A percentile compares a stretch with the other conserved stretches of the same genome.
These are phyloP conservation scores for Trisateles emortualis DNA, from an alignment of 2,888 invertebrate species.

Conservation along the genomic window DNA sequence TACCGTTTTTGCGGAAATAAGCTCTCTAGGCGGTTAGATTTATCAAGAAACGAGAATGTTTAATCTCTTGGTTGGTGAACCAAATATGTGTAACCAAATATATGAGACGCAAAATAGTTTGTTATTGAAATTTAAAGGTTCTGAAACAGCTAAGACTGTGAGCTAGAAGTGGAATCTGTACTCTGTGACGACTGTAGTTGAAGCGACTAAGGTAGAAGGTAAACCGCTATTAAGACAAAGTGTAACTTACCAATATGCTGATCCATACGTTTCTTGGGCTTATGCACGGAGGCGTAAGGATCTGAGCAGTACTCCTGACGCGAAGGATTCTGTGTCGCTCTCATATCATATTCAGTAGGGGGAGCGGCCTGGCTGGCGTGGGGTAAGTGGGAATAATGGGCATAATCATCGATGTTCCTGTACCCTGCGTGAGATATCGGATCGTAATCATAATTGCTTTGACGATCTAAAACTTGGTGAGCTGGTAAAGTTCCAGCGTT, in stretches of 20 bases:
- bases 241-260: conserved; percentile 92
- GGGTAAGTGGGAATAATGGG: conserved; percentile 93
- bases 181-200: too few species aligned
- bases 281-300: conserved; percentile 95
- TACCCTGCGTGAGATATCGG: conserved; percentile 94
- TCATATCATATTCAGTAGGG: conserved; percentile 90
- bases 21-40: background rate
- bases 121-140: too few species aligned
- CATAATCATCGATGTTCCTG: conserved; percentile 93
- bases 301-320: conserved; percentile 95
- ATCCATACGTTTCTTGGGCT: conserved; percentile 95
- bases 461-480: conserved; percentile 88
- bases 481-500: conserved; percentile 87
- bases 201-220: too few species aligned
- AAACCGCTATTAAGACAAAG: background rate
- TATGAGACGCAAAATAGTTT: too few species aligned
- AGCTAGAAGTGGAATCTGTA: too few species aligned
- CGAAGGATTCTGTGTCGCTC: conserved; percentile 93
- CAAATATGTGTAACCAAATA: too few species aligned
- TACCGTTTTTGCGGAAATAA: background rate
- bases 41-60: background rate
- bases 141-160: too few species aligned
- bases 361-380: conserved; percentile 66
- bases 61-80: background rate
- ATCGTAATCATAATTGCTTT: conserved; percentile 91